Percentiles rank a stretch among this genome's conserved stretches.
These are phyloP conservation scores for Phoenicopterus ruber DNA, from an alignment of 2,113 vertebrate genomes.

Conservation along the genomic window DNA sequence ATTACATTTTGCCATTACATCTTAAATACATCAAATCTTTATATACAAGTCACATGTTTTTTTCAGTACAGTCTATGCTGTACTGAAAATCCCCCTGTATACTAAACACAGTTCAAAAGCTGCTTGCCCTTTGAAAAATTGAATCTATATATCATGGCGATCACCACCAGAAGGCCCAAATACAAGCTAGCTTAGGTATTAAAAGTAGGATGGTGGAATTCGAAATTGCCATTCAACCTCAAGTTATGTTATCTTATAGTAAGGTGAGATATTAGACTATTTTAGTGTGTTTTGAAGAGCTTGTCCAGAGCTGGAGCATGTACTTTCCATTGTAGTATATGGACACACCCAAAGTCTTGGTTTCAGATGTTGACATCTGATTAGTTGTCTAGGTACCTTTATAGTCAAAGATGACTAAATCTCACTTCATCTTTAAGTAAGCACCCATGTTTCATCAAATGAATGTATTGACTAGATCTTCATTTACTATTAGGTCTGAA, in stretches of 20 bases:
- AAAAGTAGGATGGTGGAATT: background rate
- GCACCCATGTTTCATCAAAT: background rate
- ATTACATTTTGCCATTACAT: background rate
- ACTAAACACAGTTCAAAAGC: background rate
- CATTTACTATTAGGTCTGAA: background rate
- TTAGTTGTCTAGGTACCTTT: background rate
- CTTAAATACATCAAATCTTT: background rate
- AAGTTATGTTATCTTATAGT: background rate
- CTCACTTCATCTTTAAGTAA: background rate
- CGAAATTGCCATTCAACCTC: background rate
- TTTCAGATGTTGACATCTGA: background rate
- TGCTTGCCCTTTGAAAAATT: background rate
- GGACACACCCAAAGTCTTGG: background rate
- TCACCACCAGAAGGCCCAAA: background rate
- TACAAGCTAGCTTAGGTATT: background rate
- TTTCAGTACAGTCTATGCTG: background rate
- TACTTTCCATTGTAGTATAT: background rate
- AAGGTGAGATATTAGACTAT: background rate
- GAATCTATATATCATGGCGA: background rate
- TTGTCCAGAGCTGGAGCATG: background rate
- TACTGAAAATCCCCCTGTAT: background rate
- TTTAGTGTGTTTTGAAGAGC: background rate
- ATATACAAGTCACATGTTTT: background rate
- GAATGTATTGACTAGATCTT: background rate
- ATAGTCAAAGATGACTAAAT: background rate